A percentile compares a stretch with the other conserved stretches of the same genome.
These are phyloP conservation scores for Heliconius hortense DNA, from an alignment of 2,888 invertebrate species.

Conservation along the genomic window DNA sequence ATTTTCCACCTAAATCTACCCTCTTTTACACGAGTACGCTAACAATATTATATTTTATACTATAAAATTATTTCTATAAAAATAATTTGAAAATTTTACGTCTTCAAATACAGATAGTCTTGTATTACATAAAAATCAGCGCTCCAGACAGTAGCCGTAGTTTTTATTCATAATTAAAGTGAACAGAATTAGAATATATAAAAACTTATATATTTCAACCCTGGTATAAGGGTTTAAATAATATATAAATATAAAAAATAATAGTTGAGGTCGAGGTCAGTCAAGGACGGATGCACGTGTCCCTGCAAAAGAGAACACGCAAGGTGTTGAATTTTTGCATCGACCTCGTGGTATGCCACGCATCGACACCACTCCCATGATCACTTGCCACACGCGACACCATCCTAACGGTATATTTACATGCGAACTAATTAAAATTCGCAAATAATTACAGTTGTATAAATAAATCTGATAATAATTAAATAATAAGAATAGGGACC, in stretches of 20 bases:
- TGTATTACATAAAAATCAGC: not conserved
- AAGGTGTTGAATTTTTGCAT: slow-evolving; percentile 14
- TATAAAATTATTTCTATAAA: not conserved
- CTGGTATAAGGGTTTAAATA: no score
- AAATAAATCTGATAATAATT: not conserved
- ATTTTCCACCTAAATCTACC: no score
- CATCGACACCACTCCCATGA: slow-evolving; percentile 25
- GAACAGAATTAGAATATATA: not conserved
- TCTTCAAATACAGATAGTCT: not conserved
- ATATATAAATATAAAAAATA: slow-evolving; percentile 1
- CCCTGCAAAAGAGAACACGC: slow-evolving; percentile 28
- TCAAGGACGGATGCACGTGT: slow-evolving; percentile 26
- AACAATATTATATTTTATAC: no score
- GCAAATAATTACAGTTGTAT: slow-evolving; percentile 15
- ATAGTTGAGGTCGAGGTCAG: slow-evolving; percentile 18
- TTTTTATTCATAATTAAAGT: slow-evolving; percentile 5
- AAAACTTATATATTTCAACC: no score
- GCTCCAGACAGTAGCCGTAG: not conserved
- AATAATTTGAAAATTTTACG: not conserved
- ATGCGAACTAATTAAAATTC: slow-evolving; percentile 25
- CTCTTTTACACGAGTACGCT: no score
- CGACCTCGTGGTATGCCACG: not conserved
- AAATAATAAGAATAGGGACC: not conserved
- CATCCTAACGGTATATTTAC: slow-evolving; percentile 28
- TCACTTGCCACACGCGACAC: slow-evolving; percentile 11